Percentiles rank a stretch among this genome's conserved stretches.
Conservation (phyloP, 2,113 vertebrate genomes). For the Platanista minor region DNA sequence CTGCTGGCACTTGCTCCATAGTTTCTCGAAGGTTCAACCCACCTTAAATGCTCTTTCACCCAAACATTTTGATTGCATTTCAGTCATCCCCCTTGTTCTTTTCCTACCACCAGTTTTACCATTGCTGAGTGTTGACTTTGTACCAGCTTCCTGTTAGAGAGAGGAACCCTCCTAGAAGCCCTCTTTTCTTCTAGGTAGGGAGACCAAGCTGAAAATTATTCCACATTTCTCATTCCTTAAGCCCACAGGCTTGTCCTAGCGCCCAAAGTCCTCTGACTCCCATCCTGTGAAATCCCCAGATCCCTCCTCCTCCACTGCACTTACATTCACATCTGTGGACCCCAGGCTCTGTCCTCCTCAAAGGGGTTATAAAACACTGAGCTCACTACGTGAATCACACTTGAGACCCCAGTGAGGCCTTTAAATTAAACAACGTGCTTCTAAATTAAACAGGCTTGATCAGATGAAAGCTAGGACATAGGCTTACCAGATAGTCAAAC, state of each 20-base stretch:
- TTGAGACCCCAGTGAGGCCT: not conserved
- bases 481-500: not conserved
- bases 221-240: not conserved
- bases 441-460: not conserved
- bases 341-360: not conserved
- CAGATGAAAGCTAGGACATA: not conserved
- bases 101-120: not conserved
- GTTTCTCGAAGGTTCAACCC: not conserved
- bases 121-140: not conserved
- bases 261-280: not conserved
- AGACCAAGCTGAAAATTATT: not conserved
- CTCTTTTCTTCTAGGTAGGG: not conserved
- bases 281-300: not conserved
- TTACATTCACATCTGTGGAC: fast-evolving
- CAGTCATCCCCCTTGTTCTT: no score
- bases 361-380: not conserved
- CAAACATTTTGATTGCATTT: not conserved
- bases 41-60: not conserved
- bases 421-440: not conserved
- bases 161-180: not conserved
- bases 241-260: not conserved
- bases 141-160: not conserved
- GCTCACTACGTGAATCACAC: not conserved
- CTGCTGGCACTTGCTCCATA: no score
- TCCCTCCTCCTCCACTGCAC: not conserved